Percentiles rank a stretch among this genome's conserved stretches.
phyloP scores from a whole-genome alignment of 1,140 invertebrate genomes.

The Sesamia nonagrioides region DNA sequence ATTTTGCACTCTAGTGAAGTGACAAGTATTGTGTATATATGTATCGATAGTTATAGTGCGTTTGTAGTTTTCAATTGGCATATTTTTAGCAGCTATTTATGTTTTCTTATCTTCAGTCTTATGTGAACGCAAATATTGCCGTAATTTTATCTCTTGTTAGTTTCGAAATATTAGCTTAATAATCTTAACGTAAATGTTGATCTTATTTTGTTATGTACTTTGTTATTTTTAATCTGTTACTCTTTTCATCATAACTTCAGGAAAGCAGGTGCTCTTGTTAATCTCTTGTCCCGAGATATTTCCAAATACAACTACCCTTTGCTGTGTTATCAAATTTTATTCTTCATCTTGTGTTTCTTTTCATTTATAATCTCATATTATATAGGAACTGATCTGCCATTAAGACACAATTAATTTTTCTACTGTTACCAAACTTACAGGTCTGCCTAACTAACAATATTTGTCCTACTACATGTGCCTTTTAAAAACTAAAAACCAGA shows the following conservation, averaged over 20 bases:
- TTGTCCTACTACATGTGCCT: no score
- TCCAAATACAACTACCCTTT: no score
- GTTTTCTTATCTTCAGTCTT: constrained; percentile 7
- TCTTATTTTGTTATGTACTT: background rate
- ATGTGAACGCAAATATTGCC: constrained; percentile 4
- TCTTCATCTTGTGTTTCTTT: no score
- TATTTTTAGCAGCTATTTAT: constrained; percentile 4
- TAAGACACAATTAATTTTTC: no score
- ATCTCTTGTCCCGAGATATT: background rate
- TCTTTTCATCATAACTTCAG: background rate
- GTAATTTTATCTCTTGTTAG: constrained; percentile 5
- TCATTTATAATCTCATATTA: no score
- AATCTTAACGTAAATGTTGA: background rate
- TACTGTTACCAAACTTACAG: no score
- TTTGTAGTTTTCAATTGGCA: background rate
- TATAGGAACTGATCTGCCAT: no score
- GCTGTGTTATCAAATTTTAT: no score
- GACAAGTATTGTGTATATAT: background rate
- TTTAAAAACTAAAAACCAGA: background rate
- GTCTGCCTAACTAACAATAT: background rate
- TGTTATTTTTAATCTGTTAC: background rate
- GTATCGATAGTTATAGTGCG: constrained; percentile 3
- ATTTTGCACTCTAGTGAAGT: constrained; percentile 35
- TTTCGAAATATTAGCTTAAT: constrained; percentile 9
- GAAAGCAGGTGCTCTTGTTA: background rate